Evolutionary conservation across 2,888 invertebrate species (phyloP).

Genomic region (Clivina fossor): DNA sequence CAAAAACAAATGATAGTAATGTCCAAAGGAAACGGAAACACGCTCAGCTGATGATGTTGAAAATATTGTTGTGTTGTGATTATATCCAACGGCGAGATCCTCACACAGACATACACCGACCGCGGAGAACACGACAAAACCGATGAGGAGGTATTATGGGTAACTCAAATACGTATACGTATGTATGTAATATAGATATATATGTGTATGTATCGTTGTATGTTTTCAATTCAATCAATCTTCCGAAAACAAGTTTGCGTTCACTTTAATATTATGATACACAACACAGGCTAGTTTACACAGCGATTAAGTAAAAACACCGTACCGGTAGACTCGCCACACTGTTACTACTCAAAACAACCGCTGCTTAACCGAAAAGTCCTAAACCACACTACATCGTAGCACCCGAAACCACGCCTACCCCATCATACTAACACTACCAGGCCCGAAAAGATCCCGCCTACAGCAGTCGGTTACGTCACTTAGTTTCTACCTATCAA

Average conservation of each 20-base stretch:
- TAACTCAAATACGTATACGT: too few relatives aligned
- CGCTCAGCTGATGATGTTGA: slow-evolving; percentile 26
- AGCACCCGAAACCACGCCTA: too few relatives aligned
- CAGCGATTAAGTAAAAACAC: slow-evolving; percentile 65
- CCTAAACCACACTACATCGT: not conserved
- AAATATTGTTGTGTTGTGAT: slow-evolving; percentile 33
- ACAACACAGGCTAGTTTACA: slow-evolving; percentile 81
- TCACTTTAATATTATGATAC: slow-evolving; percentile 73
- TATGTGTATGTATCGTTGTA: slow-evolving; percentile 38
- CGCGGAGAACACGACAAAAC: too few relatives aligned
- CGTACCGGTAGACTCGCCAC: slow-evolving; percentile 53
- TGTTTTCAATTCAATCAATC: slow-evolving; percentile 56
- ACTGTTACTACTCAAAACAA: slow-evolving; percentile 58
- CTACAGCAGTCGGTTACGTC: slow-evolving; percentile 6
- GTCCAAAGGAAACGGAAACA: slow-evolving; percentile 8
- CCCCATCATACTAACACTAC: too few relatives aligned
- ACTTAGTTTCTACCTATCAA: not conserved
- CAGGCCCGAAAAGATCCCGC: too few relatives aligned
- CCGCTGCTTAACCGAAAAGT: slow-evolving; percentile 37
- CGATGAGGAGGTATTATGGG: too few relatives aligned
- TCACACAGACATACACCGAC: too few relatives aligned
- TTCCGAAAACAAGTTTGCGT: slow-evolving; percentile 64
- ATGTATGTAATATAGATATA: too few relatives aligned
- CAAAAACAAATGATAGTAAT: too few relatives aligned
- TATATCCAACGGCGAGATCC: too few relatives aligned